Conservation (phyloP, 2,888 invertebrate species). For the Dynastes maya region DNA sequence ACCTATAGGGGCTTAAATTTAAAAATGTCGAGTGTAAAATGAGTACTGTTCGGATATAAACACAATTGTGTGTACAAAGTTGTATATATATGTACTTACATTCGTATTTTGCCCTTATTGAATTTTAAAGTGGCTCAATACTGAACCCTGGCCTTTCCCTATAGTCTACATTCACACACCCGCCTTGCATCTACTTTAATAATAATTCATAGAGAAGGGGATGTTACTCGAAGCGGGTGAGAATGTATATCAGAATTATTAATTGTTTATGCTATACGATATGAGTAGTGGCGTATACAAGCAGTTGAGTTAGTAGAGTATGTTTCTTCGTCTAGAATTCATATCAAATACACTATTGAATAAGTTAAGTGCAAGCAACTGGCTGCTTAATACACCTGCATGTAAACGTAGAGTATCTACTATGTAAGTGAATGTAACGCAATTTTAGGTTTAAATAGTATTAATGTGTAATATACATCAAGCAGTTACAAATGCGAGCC, state of each 20-base stretch:
- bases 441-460: conserved; percentile 17
- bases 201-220: conserved; percentile 11
- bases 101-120: conserved; percentile 2
- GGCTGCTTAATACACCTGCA: too few species aligned
- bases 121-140: conserved; percentile 15
- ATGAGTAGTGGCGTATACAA: neutral
- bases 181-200: neutral
- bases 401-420: neutral
- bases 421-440: neutral
- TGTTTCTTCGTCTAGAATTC: conserved; percentile 8
- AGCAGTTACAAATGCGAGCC: conserved; percentile 12
- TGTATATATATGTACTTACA: neutral
- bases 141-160: neutral
- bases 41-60: too few species aligned
- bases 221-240: conserved; percentile 15
- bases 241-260: conserved; percentile 24
- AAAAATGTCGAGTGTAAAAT: too few species aligned
- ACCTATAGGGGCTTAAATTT: too few species aligned
- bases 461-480: conserved; percentile 23
- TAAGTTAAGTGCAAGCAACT: conserved; percentile 1
- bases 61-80: too few species aligned
- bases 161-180: neutral
- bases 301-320: neutral
- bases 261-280: conserved; percentile 27
- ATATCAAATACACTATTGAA: conserved; percentile 14